Evolutionary conservation across 92 coral and sea anemone species (phyloP), one percentile per base, ranked within the genome.

Genomic region (Heteractis magnifica): DNA sequence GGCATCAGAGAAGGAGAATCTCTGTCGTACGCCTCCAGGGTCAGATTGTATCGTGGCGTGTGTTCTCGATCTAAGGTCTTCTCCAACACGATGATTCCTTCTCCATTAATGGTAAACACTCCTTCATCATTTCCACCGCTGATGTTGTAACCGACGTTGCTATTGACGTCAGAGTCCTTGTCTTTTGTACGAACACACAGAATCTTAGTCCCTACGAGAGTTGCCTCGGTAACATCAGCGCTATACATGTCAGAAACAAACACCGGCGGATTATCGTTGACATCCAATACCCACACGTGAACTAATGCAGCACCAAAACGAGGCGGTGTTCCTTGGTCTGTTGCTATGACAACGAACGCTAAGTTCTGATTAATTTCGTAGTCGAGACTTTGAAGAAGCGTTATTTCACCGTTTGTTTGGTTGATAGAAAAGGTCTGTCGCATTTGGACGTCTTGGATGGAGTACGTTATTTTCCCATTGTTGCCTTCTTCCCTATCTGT

Each of bases 241-340:
- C 51, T 23, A 49, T 83, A 83, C 49, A 10, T 21, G 3, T 12
- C 10, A 10, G 87, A 80, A 10, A 11, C 8, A 81, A 86, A 89
- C 59, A 78, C 73, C 20, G 92, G 92, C 13, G 72, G 73, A 71
- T 89, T 89, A 49, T 89, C 92, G 48, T 86, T 89, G 76, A 72
- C 79, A 59, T 86, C 90, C 48, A 72, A 34, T 18, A 89, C 65
- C 8, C 10, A n/a, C 52, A 89, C 65, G 7, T 58, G 23, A 3
- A 89, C 75, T 44, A 86, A 59, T 4, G 77, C 81, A 41, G 86
- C 13, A 15, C 82, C 65, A 56, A 82, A 12, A 60, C 86, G 88
- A 23, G 87, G 82, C 8, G 84, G 77, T 1, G 85, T 49, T 18
- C 83, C 92, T 72, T 72, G 65, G 72, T 90, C 88, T 21, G 84